Evolutionary conservation across 2,888 invertebrate genomes (phyloP), one percentile per base, ranked within the genome.

Genomic region (Agrochola macilenta): DNA sequence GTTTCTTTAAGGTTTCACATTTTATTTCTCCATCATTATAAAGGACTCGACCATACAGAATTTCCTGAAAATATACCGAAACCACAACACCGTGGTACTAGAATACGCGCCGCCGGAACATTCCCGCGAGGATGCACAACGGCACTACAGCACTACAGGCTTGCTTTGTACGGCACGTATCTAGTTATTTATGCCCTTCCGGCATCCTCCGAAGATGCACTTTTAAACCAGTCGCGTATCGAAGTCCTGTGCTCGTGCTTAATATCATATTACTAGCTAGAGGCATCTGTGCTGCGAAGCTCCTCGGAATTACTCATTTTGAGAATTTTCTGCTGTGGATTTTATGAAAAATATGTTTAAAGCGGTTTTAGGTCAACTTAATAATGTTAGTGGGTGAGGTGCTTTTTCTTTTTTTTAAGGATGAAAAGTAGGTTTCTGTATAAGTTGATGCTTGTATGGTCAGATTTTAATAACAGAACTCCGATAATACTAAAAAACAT

Each of bases 111-210:
- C 26, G 12, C 17, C 35, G 11, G 61, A 69, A 23, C 26, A 49
- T 17, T 69, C 82, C 69, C 85, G 43, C n/a, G 57, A 35, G 85
- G 57, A 35, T 0, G 57, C 54, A 69, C 79, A 0, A 46, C 69
- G 14, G 46, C 82, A 64, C 60, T 39, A 17, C 63, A 14, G 57
- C 77, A 69, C 65, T 78, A 57, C n/a, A 52, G 57, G 43, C 79
- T 30, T 14, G 69, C 69, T 80, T 82, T 78, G 71, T 76, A 43
- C 64, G 68, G 58, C 86, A 78, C 79, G 77, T 86, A 65, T 76
- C 81, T 79, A 74, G 74, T 86, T 86, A 88, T 88, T 87, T 86
- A 87, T 87, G 87, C 76, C 79, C 35, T 86, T 83, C 76, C 84
- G 80, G 75, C 69, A 66, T 74, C 35, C 71, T 49, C 63, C 69